A percentile compares a stretch with the other conserved stretches of the same genome.
These are phyloP conservation scores for Archilochus colubris DNA, from an alignment of 2,113 vertebrate genomes.

Conservation along the genomic window DNA sequence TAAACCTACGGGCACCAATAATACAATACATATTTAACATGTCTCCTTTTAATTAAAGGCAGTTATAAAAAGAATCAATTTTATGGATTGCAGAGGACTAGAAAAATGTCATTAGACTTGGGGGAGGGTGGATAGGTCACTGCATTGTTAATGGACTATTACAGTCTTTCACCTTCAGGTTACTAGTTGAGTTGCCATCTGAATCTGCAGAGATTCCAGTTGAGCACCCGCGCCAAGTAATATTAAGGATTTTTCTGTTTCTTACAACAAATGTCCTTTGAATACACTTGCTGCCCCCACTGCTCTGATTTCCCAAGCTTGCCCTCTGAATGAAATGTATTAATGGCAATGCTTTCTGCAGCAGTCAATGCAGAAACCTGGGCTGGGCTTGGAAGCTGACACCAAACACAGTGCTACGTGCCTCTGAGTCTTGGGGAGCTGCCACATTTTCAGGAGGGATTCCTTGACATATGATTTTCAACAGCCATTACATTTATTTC, in stretches of 20 bases:
- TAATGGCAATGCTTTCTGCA: neutral
- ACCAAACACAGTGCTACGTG: neutral
- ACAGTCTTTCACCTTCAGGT: conserved; percentile 72
- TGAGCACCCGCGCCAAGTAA: conserved; percentile 43
- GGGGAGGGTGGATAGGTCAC: conserved; percentile 69
- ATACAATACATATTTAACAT: conserved; percentile 72
- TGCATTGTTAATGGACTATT: conserved; percentile 72
- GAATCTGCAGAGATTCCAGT: conserved; percentile 66
- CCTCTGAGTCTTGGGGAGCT: neutral
- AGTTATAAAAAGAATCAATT: conserved; percentile 74
- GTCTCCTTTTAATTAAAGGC: conserved; percentile 71
- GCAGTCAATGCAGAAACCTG: neutral
- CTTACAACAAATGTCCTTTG: conserved; percentile 49
- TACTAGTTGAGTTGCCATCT: conserved; percentile 65
- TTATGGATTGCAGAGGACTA: conserved; percentile 73
- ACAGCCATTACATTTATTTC: neutral
- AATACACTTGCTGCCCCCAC: conserved; percentile 20
- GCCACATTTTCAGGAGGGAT: neutral
- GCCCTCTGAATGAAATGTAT: neutral
- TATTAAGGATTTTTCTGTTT: conserved; percentile 51
- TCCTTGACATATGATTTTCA: neutral
- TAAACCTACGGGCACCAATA: conserved; percentile 66
- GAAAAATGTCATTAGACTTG: conserved; percentile 72
- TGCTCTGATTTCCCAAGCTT: neutral
- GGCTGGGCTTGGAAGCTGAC: neutral